Base-by-base conservation (phyloP, 2,888 invertebrate genomes). In the Leptogaster cylindrica region DNA sequence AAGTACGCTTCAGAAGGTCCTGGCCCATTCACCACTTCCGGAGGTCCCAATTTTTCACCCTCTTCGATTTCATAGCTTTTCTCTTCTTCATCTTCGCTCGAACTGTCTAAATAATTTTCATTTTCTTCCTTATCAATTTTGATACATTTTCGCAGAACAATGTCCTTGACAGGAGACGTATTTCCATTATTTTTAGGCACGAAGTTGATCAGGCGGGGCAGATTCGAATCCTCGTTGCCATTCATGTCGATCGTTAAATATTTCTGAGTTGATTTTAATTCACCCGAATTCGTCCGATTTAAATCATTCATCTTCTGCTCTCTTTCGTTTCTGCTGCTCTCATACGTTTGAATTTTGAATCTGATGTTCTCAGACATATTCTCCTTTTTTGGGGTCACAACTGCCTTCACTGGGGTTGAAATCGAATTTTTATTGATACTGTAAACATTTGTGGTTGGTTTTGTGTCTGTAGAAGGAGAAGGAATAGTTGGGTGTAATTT, bases 181-280 rank as follows among this genome's bases (percentile, higher is more conserved):
- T 25, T 8, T 23, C 10, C n/a, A 23, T 8, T 10, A 27, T 44
- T 18, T 76, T 89, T 89, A 7, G 89, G 88, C 20, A 90, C 87
- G 77, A 89, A 87, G 79, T 90, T 89, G 67, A 90, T 89, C 4
- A 90, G 80, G 51, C 90, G 84, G 10, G 89, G 90, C 70, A 89
- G 78, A 72, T 83, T 81, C 28, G 76, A 79, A 14, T 77, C 76
- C 67, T 80, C 77, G 25, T 75, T 73, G 52, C 74, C 74, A 61
- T 83, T 83, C 65, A 84, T 83, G 64, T 76, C 74, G 6, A 71
- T 73, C 48, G 71, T 16, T 28, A 18, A 14, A 6, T n/a, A 3
- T 10, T 52, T 52, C 16, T 0, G 70, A 70, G 1, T 73, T 66
- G 63, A 70, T 71, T 39, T 64, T 10, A 25, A 28, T 7, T 2